Evolutionary conservation across 2,888 invertebrate species (phyloP).

Genomic region (Philonicus albiceps): DNA sequence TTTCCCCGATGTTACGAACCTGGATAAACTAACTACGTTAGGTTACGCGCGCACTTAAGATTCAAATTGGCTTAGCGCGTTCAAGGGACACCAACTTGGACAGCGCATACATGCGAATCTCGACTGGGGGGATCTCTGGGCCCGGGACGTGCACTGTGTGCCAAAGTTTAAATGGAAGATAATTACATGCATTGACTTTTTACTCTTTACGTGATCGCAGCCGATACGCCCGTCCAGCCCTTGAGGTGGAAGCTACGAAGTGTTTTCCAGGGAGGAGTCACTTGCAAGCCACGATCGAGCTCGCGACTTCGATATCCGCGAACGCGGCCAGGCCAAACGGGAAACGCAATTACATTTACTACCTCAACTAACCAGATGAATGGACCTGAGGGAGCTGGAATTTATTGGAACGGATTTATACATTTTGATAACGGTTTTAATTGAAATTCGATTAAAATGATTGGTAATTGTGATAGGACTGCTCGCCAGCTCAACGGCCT

Average conservation of each 20-base stretch:
- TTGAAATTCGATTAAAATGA: conserved; percentile 39
- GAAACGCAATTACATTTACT: conserved; percentile 32
- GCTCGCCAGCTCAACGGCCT: background rate
- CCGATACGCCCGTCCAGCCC: conserved; percentile 2
- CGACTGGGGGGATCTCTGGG: background rate
- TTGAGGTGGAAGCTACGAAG: background rate
- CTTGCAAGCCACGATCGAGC: background rate
- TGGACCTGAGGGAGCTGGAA: conserved; percentile 3
- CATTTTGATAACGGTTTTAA: conserved; percentile 33
- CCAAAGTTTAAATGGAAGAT: conserved; percentile 45
- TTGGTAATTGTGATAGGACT: conserved; percentile 5
- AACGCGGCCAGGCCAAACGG: background rate
- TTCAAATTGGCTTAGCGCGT: conserved; percentile 12
- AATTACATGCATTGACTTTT: conserved; percentile 46
- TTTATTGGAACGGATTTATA: conserved; percentile 30
- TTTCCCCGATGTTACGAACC: background rate
- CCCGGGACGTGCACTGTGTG: conserved; percentile 26
- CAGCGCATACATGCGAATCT: background rate
- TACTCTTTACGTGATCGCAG: conserved; percentile 27
- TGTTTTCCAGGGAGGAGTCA: conserved; percentile 18
- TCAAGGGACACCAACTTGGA: background rate
- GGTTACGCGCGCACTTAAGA: conserved; percentile 7
- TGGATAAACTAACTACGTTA: background rate
- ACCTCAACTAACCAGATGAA: conserved; percentile 24
- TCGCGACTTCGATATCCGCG: background rate